Base-by-base conservation (phyloP, 92 coral and sea anemone species). In the Epizoanthus stellaris region DNA sequence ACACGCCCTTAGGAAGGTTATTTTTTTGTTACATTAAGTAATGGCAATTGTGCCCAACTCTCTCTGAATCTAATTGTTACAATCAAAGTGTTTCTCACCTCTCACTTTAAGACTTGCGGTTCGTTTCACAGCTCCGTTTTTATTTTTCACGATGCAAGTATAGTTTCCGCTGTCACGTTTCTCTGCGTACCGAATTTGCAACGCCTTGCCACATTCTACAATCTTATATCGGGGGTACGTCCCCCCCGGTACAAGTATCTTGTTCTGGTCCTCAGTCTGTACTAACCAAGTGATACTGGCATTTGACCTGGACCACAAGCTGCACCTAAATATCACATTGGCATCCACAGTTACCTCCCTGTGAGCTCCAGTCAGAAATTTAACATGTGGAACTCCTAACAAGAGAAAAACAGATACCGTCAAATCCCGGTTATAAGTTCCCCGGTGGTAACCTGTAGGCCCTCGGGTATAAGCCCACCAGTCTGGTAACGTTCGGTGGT, bases 101-200 rank as follows among this genome's bases (percentile, higher is more conserved):
- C 13, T 73, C 62, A 73, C 80, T 73, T 20, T 38, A 73, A 75
- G 80, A 49, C 1, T 49, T 2, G n/a, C 23, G 34, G 49, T 19
- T 23, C 49, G 39, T 21, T 73, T 61, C 62, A 52, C 80, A 7
- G 5, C 5, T 21, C 80, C 80, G 2, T 49, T 14, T 21, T 53
- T 6, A 15, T 73, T 73, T 49, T 53, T 11, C 43, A 49, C 80
- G 4, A 42, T 73, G 60, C 80, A 73, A 49, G 20, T 47, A 49
- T 73, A 73, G 62, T 20, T 73, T 49, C 80, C 80, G 19, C 80
- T 73, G 57, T 73, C 80, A 19, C 61, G 57, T 49, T 21, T 73
- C 62, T 23, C 80, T 8, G 64, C 63, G 57, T 53, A 21, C 63
- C 57, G 64, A 49, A 75, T 25, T 9, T 75, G 80, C 43, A 75